phyloP scores from a whole-genome alignment of 2,113 vertebrate genomes.

The Bagarius yarrelli region DNA sequence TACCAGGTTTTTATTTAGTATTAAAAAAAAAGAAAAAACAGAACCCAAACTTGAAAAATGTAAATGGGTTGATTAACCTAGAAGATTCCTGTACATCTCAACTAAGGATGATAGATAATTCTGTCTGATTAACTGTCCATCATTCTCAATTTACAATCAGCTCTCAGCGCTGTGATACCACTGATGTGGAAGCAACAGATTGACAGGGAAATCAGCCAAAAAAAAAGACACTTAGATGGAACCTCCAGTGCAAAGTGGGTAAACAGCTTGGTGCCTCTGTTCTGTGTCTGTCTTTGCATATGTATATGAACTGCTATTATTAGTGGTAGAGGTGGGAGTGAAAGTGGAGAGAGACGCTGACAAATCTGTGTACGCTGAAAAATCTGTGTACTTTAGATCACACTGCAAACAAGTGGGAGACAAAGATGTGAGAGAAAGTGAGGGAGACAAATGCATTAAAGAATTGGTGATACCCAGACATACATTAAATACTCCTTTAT shows the following conservation, averaged over 20 bases:
- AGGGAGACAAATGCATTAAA: neutral
- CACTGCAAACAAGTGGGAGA: slow-evolving; percentile 34
- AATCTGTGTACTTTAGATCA: slow-evolving; percentile 40
- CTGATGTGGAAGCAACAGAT: slow-evolving; percentile 51
- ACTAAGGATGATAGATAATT: slow-evolving; percentile 18
- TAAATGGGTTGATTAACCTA: neutral
- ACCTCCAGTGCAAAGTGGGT: slow-evolving; percentile 32
- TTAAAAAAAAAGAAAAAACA: too few relatives aligned
- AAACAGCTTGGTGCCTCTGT: slow-evolving; percentile 37
- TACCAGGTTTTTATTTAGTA: too few relatives aligned
- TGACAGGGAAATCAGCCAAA: slow-evolving; percentile 41
- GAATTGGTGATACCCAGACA: neutral
- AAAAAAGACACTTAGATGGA: slow-evolving; percentile 45
- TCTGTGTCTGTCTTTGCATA: slow-evolving; percentile 42
- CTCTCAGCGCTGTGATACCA: slow-evolving; percentile 38
- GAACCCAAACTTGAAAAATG: too few relatives aligned
- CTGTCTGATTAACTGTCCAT: slow-evolving; percentile 48
- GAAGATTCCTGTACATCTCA: neutral
- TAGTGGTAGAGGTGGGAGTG: slow-evolving; percentile 13
- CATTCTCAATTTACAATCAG: slow-evolving; percentile 54
- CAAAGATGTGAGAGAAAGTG: neutral
- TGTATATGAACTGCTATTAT: slow-evolving; percentile 16
- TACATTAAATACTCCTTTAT: slow-evolving; percentile 2
- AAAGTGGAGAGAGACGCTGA: slow-evolving; percentile 43
- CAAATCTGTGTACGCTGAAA: slow-evolving; percentile 37